phyloP scores from a whole-genome alignment of 1,140 invertebrate genomes.

The Ceratitis capitata region DNA sequence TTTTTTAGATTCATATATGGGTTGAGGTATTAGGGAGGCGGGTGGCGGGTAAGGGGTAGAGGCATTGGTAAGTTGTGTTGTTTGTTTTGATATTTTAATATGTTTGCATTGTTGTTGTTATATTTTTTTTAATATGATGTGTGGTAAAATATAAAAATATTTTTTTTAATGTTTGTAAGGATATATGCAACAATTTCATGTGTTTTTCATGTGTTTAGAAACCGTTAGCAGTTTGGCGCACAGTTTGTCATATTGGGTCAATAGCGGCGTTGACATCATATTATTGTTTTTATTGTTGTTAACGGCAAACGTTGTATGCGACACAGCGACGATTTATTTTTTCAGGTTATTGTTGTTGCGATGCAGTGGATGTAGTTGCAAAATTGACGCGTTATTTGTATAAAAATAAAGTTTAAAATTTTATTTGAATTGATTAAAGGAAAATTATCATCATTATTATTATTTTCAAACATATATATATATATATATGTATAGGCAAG shows the following conservation, averaged over 20 bases:
- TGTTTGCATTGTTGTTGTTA: not conserved
- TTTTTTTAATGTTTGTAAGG: no score
- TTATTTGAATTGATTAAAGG: not conserved
- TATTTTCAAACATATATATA: not conserved
- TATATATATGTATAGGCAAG: not conserved
- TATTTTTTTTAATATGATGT: not conserved
- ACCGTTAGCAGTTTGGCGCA: not conserved
- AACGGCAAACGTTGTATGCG: not conserved
- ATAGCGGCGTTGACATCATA: not conserved
- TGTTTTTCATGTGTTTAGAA: no score
- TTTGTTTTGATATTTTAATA: not conserved
- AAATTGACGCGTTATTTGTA: not conserved
- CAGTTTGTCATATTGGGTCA: not conserved
- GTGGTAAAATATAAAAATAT: no score
- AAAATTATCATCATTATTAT: not conserved
- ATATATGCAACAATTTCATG: no score
- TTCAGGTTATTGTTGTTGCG: not conserved
- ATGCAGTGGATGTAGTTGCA: not conserved
- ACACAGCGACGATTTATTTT: not conserved
- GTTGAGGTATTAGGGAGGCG: not conserved
- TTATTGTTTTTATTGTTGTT: not conserved
- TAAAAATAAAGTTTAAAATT: conserved; percentile 31
- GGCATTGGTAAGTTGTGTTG: not conserved
- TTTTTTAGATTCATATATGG: conserved; percentile 18
- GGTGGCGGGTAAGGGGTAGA: not conserved